These are phyloP conservation scores for Amblyornis subalaris DNA, from an alignment of 2,113 vertebrate species.

Conservation along the genomic window DNA sequence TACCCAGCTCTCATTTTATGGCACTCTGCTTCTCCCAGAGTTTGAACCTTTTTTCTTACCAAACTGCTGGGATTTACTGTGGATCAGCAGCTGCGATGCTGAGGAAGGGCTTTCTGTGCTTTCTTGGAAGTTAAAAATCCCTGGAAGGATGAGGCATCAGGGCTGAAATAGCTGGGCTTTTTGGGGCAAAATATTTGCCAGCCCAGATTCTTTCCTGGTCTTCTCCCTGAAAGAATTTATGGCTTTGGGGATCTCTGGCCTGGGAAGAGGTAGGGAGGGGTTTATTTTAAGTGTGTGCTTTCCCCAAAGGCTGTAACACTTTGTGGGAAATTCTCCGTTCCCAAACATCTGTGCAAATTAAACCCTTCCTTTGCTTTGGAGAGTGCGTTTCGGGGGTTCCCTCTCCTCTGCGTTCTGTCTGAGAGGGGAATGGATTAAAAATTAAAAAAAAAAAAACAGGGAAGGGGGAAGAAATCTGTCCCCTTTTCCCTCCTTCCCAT, in stretches of 20 bases:
- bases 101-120: background rate
- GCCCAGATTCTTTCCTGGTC: background rate
- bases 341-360: background rate
- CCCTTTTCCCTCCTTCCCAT: constrained; percentile 16
- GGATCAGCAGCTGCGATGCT: background rate
- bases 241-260: background rate
- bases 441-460: background rate
- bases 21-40: background rate
- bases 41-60: background rate
- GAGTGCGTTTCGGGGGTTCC: background rate
- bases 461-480: background rate
- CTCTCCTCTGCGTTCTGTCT: background rate
- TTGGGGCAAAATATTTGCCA: background rate
- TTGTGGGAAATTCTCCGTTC: background rate
- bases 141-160: background rate
- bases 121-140: background rate
- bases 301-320: background rate
- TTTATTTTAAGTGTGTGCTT: background rate
- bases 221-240: background rate
- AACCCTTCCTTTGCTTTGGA: background rate
- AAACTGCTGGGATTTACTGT: background rate
- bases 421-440: background rate
- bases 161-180: background rate
- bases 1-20: background rate
- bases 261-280: background rate